Conservation (phyloP, 1,140 invertebrate genomes). For the Megalopta genalis region DNA sequence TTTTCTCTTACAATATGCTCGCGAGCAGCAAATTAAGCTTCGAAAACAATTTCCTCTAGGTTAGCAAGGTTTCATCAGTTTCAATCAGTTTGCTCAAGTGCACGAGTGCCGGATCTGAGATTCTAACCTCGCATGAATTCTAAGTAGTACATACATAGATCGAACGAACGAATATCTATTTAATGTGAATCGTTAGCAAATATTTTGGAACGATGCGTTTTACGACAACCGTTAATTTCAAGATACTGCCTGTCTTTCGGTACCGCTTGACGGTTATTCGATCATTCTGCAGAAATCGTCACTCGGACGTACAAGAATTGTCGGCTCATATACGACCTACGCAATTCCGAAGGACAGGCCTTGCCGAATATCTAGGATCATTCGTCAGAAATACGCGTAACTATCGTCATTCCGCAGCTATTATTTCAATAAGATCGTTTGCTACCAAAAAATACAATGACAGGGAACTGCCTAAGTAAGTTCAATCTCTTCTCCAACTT, state of each 20-base stretch:
- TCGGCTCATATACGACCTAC: slow-evolving; percentile 24
- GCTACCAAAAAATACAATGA: slow-evolving; percentile 62
- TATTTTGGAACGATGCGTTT: slow-evolving; percentile 46
- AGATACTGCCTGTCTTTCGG: slow-evolving; percentile 57
- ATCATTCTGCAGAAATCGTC: slow-evolving; percentile 49
- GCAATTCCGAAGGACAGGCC: slow-evolving; percentile 7
- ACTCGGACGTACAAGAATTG: slow-evolving; percentile 5
- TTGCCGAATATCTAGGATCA: slow-evolving; percentile 7
- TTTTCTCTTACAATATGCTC: not conserved
- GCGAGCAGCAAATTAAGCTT: slow-evolving; percentile 1
- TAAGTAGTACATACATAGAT: not conserved
- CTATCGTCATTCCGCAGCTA: slow-evolving; percentile 37
- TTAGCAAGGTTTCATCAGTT: slow-evolving; percentile 34
- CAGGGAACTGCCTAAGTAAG: slow-evolving; percentile 63
- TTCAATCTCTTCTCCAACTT: not conserved
- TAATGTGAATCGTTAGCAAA: slow-evolving; percentile 6
- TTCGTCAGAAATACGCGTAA: slow-evolving; percentile 27
- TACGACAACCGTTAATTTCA: slow-evolving; percentile 54
- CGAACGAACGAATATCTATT: not conserved
- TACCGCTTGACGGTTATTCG: slow-evolving; percentile 50
- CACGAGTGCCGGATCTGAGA: not conserved
- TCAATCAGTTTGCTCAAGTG: too few species aligned
- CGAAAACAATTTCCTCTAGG: slow-evolving; percentile 23
- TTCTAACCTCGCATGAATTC: not conserved
- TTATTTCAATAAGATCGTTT: slow-evolving; percentile 59